Conservation (phyloP, 30 jellyfish, hydroid and myxozoan genomes). For the Cassiopea andromeda region DNA sequence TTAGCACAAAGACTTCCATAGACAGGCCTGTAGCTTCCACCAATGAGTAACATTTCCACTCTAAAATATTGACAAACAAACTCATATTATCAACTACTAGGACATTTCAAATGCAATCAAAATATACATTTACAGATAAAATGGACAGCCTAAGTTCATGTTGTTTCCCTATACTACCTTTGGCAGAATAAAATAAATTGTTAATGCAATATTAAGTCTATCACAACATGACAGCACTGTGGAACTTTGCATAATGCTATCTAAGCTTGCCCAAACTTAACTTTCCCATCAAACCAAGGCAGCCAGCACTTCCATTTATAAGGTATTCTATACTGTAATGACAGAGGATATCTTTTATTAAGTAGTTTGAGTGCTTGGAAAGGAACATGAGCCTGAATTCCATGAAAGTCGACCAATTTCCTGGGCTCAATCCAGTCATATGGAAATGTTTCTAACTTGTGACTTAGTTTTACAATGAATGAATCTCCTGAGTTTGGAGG, state of each 20-base stretch:
- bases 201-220: too few species aligned
- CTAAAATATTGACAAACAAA: too few species aligned
- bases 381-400: conserved; percentile 65
- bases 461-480: conserved; percentile 58
- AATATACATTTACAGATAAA: too few species aligned
- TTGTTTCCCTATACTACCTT: too few species aligned
- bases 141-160: too few species aligned
- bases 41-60: too few species aligned
- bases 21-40: too few species aligned
- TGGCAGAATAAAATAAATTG: too few species aligned
- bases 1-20: too few species aligned
- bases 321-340: conserved; percentile 55
- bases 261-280: neutral
- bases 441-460: conserved; percentile 76
- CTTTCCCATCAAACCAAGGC: conserved; percentile 15
- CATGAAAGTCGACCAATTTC: conserved; percentile 15
- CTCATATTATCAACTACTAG: too few species aligned
- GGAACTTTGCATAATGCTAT: neutral
- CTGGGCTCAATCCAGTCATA: conserved; percentile 65
- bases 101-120: too few species aligned
- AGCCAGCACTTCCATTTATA: conserved; percentile 92
- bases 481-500: conserved; percentile 78
- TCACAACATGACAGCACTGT: neutral
- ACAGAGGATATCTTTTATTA: conserved; percentile 52
- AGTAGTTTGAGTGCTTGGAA: conserved; percentile 22